Base-by-base conservation (phyloP, 2,113 vertebrate genomes). In the Thalassoma bifasciatum region DNA sequence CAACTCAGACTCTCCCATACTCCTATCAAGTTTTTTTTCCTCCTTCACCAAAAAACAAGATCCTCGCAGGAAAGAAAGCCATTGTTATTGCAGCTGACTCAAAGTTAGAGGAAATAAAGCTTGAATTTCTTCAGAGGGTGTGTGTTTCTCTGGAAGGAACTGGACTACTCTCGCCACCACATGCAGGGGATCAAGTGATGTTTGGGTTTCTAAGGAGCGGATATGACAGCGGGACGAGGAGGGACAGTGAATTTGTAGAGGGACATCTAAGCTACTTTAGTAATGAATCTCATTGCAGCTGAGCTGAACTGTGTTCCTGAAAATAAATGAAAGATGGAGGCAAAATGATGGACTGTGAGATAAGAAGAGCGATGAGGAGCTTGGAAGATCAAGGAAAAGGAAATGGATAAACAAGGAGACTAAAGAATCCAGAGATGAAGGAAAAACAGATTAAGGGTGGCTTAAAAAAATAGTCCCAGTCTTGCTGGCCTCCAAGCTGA, bases 71-170 rank as follows among this genome's bases (percentile, higher is more conserved):
- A 88, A 86, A 84, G 34, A 75, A 70, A 59, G 54, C 69, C 36
- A 83, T 86, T 91, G 88, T 90, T 91, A 16, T 85, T 79, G 59
- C 82, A 90, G 80, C 82, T 90, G 87, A 91, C 82, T 84, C 72
- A 84, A 68, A 78, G 34, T 44, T 67, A 36, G 60, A 79, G 85
- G 88, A 91, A 91, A 89, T 86, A 68, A 57, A 78, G 72, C 30
- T 75, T 73, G 60, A 72, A 60, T 86, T 79, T 86, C 53, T 72
- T 16, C 22, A 3, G 57, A 59, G 72, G 65, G 82, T 82, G 77
- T 87, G 87, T 61, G 76, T 75, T 56, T 52, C 46, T 82, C 61
- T 54, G 69, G 74, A 79, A 90, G 84, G 83, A 40, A 38, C 73
- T 78, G 77, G 66, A 78, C 88, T 77, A 83, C 78, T 82, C 85